phyloP scores from a whole-genome alignment of 1,140 invertebrate species.

The Papilio glaucus region DNA sequence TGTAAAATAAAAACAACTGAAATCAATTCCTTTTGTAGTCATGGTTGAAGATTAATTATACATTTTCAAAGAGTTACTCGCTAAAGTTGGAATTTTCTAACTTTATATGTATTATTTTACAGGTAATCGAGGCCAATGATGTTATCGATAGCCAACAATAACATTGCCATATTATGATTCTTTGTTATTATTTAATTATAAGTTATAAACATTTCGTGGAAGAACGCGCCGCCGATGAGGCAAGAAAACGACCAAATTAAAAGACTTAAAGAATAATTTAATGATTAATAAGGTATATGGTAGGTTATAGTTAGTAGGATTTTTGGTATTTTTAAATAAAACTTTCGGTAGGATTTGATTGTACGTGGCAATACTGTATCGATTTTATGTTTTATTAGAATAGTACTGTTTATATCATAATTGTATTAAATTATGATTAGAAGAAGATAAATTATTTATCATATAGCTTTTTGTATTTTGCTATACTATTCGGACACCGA shows the following conservation, averaged over 20 bases:
- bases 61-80: no score
- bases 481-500: no score
- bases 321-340: background rate
- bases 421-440: no score
- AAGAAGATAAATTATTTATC: no score
- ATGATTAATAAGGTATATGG: background rate
- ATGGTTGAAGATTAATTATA: no score
- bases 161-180: background rate
- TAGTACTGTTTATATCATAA: no score
- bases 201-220: background rate
- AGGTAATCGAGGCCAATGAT: slow-evolving; percentile 57
- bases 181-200: background rate
- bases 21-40: no score
- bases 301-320: background rate
- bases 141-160: slow-evolving; percentile 52
- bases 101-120: slow-evolving; percentile 40
- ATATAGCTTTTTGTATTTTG: no score
- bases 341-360: background rate
- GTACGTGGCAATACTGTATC: background rate
- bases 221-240: background rate
- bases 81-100: background rate
- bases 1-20: no score
- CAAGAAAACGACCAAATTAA: slow-evolving; percentile 4
- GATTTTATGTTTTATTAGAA: background rate
- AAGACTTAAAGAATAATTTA: slow-evolving; percentile 9